Base-by-base conservation (phyloP, 2,113 vertebrate genomes). In the Mormyrus iriodes region DNA sequence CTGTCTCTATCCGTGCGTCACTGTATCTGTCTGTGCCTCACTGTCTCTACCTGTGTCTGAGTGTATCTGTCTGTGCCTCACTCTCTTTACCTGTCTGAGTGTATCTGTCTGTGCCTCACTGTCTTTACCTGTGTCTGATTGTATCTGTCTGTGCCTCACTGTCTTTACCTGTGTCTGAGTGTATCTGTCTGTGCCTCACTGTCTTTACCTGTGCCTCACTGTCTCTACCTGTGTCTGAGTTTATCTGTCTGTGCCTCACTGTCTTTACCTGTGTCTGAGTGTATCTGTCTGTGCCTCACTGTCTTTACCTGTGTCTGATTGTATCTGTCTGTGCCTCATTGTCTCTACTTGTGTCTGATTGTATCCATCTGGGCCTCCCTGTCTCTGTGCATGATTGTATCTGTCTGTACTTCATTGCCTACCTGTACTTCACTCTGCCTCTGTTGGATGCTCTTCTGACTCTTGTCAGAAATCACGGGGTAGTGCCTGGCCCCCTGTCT, bases 91-190 rank as follows among this genome's bases (percentile, higher is more conserved):
- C 42, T 24, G 27, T 49, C 12, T 52, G 0, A 53, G 19, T 86
- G 46, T 69, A 58, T 65, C 52, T 65, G n/a, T 55, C n/a, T 89
- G 27, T 90, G 83, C 58, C 76, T 39, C 42, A 55, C 51, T 85
- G 31, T 88, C 44, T 89, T 24, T 79, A 44, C 55, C 55, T 49
- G 31, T 79, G 35, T 7, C 13, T 79, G 73, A 79, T 42, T 79
- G 6, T 42, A 21, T 7, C 73, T 27, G 5, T 85, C n/a, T 87
- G 6, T 82, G 12, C 2, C 46, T 83, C 42, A 4, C 4, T 10
- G 46, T 85, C 46, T 48, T 19, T 51, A 5, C 13, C 42, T 35
- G 44, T 27, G 58, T n/a, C 8, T 61, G 1, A 58, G 6, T 58
- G 58, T 61, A 10, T 42, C 35, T 1, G 4, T 79, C 31, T 79